These are phyloP conservation scores for Ormia ochracea DNA, from an alignment of 2,888 invertebrate species.

Conservation along the genomic window DNA sequence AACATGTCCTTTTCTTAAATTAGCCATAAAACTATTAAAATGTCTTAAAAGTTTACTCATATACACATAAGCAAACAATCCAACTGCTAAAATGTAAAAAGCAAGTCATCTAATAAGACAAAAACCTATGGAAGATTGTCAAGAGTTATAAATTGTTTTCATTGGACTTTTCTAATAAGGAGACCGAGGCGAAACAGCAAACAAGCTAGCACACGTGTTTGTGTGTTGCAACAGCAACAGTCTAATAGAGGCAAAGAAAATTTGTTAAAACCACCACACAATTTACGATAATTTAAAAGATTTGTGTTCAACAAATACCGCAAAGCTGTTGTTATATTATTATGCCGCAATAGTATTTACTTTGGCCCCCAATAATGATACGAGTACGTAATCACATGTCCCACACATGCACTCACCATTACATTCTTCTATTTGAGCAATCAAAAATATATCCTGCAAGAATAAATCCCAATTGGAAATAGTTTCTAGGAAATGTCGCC, in stretches of 20 bases:
- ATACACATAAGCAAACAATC: slow-evolving; percentile 20
- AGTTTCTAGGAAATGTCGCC: not conserved
- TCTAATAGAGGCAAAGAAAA: slow-evolving; percentile 13
- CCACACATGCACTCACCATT: slow-evolving; percentile 19
- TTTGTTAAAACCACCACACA: slow-evolving; percentile 51
- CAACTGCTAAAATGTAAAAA: not conserved
- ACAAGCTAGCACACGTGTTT: not conserved
- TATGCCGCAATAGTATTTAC: slow-evolving; percentile 60
- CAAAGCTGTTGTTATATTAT: slow-evolving; percentile 60
- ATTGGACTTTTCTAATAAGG: slow-evolving; percentile 47
- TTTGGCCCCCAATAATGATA: slow-evolving; percentile 60
- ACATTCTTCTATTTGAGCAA: not conserved
- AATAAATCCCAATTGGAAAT: not conserved
- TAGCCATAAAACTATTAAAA: slow-evolving; percentile 62
- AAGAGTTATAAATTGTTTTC: slow-evolving; percentile 58
- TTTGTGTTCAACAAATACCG: slow-evolving; percentile 62
- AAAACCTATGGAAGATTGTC: slow-evolving; percentile 46
- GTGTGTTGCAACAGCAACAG: slow-evolving; percentile 4
- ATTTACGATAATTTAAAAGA: slow-evolving; percentile 63
- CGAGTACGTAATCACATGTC: slow-evolving; percentile 51
- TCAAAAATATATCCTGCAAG: not conserved
- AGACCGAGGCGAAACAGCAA: slow-evolving; percentile 1
- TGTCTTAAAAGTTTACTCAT: slow-evolving; percentile 48
- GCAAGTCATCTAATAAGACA: slow-evolving; percentile 14
- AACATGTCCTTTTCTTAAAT: slow-evolving; percentile 62